Conservation (phyloP, 2,797 vertebrate species). For the Labroides dimidiatus region DNA sequence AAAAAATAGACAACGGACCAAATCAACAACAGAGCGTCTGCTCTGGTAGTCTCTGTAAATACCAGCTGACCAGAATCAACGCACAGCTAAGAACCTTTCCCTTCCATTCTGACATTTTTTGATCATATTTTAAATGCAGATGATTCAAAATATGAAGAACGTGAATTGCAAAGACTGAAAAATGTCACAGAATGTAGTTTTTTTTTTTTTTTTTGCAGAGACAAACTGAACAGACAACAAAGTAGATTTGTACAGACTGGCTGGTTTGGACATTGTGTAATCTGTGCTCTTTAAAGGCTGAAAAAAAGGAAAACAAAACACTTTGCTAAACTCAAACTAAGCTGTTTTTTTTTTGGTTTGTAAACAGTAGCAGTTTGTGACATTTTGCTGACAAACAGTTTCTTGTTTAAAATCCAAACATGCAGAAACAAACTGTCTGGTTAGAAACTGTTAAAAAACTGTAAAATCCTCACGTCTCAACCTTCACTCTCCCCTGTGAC, state of each 20-base stretch:
- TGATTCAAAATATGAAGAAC: not conserved
- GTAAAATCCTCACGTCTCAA: not conserved
- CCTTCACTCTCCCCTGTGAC: slow-evolving; percentile 28
- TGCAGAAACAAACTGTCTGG: not conserved
- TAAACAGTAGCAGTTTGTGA: not conserved
- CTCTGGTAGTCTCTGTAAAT: not conserved
- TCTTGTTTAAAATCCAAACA: not conserved
- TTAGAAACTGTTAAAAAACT: not conserved
- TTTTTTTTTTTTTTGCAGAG: not conserved
- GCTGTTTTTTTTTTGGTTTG: too few species aligned
- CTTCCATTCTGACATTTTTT: too few species aligned
- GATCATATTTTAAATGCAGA: not conserved
- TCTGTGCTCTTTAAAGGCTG: not conserved
- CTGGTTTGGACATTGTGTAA: not conserved
- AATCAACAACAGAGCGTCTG: too few species aligned
- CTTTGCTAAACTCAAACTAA: too few species aligned
- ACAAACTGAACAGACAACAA: not conserved
- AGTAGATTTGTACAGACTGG: not conserved
- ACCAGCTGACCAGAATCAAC: not conserved
- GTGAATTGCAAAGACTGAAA: not conserved
- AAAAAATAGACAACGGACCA: not conserved
- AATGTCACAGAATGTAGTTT: not conserved
- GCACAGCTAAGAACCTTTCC: too few species aligned
- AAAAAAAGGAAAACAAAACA: too few species aligned
- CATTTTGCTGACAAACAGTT: not conserved